These are phyloP conservation scores for Gymnoscopelus microlampas DNA, from an alignment of 2,797 vertebrate species.

Conservation along the genomic window DNA sequence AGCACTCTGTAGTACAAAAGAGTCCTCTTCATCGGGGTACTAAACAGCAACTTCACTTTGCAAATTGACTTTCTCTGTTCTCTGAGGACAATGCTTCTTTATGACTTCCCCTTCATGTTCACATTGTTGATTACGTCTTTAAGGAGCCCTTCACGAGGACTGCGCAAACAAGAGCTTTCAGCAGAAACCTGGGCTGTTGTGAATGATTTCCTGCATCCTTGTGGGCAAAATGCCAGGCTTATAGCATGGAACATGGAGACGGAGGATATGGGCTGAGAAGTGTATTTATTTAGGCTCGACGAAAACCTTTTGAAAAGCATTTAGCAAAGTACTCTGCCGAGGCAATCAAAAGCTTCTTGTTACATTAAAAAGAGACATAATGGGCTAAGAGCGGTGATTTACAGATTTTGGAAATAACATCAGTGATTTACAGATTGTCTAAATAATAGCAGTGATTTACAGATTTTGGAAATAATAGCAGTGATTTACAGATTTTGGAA, in stretches of 20 bases:
- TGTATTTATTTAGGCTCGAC: constrained; percentile 31
- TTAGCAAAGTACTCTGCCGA: constrained; percentile 28
- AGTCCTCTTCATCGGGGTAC: constrained; percentile 15
- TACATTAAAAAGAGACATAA: constrained; percentile 14
- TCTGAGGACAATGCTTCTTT: constrained; percentile 71
- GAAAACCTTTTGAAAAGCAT: constrained; percentile 48
- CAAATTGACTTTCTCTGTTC: constrained; percentile 71
- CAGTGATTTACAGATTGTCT: too few relatives aligned
- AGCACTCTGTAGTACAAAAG: constrained; percentile 15
- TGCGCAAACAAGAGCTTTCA: constrained; percentile 70
- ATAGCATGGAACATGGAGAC: constrained; percentile 35
- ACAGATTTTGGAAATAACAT: too few relatives aligned
- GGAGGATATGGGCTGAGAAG: constrained; percentile 38
- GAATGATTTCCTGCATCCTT: constrained; percentile 37
- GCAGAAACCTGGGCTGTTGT: constrained; percentile 34
- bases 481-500: too few relatives aligned
- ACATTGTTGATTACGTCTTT: constrained; percentile 62
- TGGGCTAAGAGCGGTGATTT: not conserved
- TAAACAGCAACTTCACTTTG: constrained; percentile 59
- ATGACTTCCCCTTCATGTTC: constrained; percentile 73
- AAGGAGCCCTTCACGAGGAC: constrained; percentile 72
- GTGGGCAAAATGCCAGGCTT: constrained; percentile 55
- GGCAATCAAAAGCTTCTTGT: constrained; percentile 35
- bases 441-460: too few relatives aligned
- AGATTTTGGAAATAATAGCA: too few relatives aligned